Evolutionary conservation across 2,888 invertebrate species (phyloP), one percentile per base, ranked within the genome.

Genomic region (Microdon myrmicae): DNA sequence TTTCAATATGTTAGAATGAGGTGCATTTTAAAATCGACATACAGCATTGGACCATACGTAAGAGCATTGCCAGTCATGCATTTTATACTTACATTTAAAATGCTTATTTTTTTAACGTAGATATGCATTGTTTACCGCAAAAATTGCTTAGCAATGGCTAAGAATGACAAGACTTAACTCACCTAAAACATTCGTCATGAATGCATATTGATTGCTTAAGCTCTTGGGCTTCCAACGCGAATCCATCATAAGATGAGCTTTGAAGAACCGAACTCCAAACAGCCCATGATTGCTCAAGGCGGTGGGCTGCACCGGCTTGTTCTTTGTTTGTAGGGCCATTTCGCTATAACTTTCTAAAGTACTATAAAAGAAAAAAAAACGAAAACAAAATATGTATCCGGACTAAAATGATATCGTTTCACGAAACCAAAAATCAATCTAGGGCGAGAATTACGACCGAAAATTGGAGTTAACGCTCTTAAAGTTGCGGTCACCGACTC

Each of bases 181-280:
- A 79, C 79, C 68, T 28, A 79, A 59, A 22, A 78, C 68, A 58
- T 75, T 70, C 1, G 73, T 66, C 77, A 76, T 74, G 34, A 71
- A 74, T 61, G 71, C 72, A 69, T 72, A 79, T 67, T 79, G 74
- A 10, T 74, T 72, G 3, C 72, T 75, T 41, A 76, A 37, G 1
- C 74, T 71, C 14, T 64, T 71, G 10, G 75, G 73, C 0, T 75
- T 73, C 80, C 80, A 80, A 7, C 72, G 71, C 1, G 74, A 68
- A 43, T 78, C 78, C 8, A 74, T 67, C 69, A 80, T 72, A 64
- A 75, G 70, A 48, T 80, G 79, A 38, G 75, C 73, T 2, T 74
- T 72, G 17, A 77, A 72, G 68, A 49, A 76, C 16, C 72, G 70
- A 20, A 71, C 66, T 6, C 79, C 79, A 17, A 80, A 78, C 8